Conservation (phyloP, 2,888 invertebrate species). For the Gnatocerus cornutus region DNA sequence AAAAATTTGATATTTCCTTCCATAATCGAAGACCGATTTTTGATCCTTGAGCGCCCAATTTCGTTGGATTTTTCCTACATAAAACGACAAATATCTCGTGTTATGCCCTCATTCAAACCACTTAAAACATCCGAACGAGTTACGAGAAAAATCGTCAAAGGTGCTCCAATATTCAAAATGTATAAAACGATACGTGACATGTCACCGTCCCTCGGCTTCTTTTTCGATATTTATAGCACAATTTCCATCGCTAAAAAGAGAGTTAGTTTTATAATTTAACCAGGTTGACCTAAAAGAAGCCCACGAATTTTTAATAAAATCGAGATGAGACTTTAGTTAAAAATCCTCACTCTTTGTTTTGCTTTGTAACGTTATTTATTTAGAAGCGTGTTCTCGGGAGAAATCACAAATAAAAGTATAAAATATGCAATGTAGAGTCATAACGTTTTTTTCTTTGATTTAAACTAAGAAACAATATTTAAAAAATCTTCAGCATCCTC, state of each 20-base stretch:
- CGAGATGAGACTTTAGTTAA: slow-evolving; percentile 26
- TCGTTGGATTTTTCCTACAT: too few species aligned
- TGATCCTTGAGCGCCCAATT: too few species aligned
- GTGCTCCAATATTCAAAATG: neutral
- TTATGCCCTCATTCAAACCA: slow-evolving; percentile 4
- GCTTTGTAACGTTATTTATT: slow-evolving; percentile 30
- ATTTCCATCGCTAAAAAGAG: neutral
- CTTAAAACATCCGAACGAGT: slow-evolving; percentile 16
- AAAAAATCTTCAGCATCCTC: slow-evolving; percentile 34
- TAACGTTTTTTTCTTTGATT: slow-evolving; percentile 23
- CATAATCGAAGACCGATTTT: too few species aligned
- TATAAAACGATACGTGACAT: slow-evolving; percentile 2
- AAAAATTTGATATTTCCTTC: too few species aligned
- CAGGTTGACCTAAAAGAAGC: neutral
- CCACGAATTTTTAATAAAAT: slow-evolving; percentile 23
- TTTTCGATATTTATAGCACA: slow-evolving; percentile 10
- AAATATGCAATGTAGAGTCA: slow-evolving; percentile 28
- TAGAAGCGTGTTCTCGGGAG: slow-evolving; percentile 17
- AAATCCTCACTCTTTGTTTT: slow-evolving; percentile 17
- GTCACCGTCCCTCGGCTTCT: slow-evolving; percentile 3
- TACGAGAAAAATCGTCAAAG: slow-evolving; percentile 8
- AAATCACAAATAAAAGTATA: slow-evolving; percentile 41
- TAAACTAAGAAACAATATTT: slow-evolving; percentile 25
- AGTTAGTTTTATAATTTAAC: too few species aligned
- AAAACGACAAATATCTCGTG: neutral